phyloP scores from a whole-genome alignment of 2,113 vertebrate species.

The Boleophthalmus pectinirostris region DNA sequence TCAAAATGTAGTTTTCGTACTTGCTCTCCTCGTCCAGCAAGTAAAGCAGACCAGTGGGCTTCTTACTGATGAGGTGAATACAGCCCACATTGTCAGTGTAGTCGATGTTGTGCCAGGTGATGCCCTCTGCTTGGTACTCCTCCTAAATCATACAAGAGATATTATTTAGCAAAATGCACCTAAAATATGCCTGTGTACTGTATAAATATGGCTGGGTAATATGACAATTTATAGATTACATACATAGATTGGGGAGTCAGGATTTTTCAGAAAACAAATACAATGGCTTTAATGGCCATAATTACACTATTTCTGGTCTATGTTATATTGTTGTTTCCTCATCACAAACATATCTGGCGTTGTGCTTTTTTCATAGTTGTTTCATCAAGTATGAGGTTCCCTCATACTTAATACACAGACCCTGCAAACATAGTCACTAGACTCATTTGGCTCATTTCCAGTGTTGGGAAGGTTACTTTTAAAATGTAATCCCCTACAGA shows the following conservation, averaged over 20 bases:
- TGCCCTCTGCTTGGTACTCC: conserved; percentile 95
- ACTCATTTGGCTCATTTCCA: no score
- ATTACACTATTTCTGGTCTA: no score
- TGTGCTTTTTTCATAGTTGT: no score
- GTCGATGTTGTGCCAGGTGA: conserved; percentile 97
- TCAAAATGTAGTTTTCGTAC: conserved; percentile 71
- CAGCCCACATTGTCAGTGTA: conserved; percentile 98
- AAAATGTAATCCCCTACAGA: no score
- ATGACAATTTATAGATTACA: no score
- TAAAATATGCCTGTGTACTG: background rate
- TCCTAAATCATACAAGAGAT: conserved; percentile 75
- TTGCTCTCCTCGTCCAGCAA: conserved; percentile 99
- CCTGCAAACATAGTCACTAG: no score
- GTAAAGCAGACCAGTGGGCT: conserved; percentile 95
- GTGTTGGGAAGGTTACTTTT: no score
- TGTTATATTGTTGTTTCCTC: no score
- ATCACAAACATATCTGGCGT: no score
- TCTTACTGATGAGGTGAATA: conserved; percentile 97
- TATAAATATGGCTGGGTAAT: background rate
- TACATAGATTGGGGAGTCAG: background rate
- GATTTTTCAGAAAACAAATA: background rate
- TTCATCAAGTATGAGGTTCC: no score
- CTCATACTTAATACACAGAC: no score
- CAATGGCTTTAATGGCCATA: background rate
- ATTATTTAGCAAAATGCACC: background rate